Evolutionary conservation across 1,140 invertebrate genomes (phyloP), one percentile per base, ranked within the genome.

Genomic region (Euwallacea similis): DNA sequence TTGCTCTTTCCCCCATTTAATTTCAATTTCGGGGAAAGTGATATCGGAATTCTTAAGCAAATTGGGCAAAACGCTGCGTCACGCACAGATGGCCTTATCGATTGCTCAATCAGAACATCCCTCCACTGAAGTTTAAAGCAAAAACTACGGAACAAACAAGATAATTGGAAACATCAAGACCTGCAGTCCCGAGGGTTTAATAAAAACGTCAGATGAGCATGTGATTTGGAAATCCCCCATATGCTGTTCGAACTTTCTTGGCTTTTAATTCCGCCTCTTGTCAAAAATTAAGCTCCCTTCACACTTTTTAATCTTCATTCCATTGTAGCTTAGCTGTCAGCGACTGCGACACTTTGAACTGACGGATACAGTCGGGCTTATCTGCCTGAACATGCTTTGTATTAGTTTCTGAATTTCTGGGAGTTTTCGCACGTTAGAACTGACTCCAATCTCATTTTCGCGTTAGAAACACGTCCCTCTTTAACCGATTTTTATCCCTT

Each of bases 221-320:
- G 62, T 64, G 16, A 64, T 66, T 66, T 66, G 9, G 7, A 66
- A 63, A 55, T 11, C 42, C 64, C 53, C 42, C 64, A 66, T 56
- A 44, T 66, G 64, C 53, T 42, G 16, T 66, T 55, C 62, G 47
- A 56, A 64, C 50, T 56, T 66, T 10, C 13, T 47, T 54, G 33
- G 64, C n/a, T 44, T 66, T 66, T 66, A 66, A 66, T 66, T 66
- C 53, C 33, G 53, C 13, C 21, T 66, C 64, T 66, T 66, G 64
- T 66, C 64, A 66, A 56, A 66, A 66, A 66, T 66, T 66, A 66
- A 66, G 53, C 64, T 56, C 64, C 44, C 64, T 66, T 56, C 64
- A 66, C 53, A 66, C 64, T 55, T 66, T 66, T 66, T 66, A 66
- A 66, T 66, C 50, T 55, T 66, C 50, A 11, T 66, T 66, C 47